These are phyloP conservation scores for Lucilia cuprina DNA, from an alignment of 1,140 invertebrate species.

Conservation along the genomic window DNA sequence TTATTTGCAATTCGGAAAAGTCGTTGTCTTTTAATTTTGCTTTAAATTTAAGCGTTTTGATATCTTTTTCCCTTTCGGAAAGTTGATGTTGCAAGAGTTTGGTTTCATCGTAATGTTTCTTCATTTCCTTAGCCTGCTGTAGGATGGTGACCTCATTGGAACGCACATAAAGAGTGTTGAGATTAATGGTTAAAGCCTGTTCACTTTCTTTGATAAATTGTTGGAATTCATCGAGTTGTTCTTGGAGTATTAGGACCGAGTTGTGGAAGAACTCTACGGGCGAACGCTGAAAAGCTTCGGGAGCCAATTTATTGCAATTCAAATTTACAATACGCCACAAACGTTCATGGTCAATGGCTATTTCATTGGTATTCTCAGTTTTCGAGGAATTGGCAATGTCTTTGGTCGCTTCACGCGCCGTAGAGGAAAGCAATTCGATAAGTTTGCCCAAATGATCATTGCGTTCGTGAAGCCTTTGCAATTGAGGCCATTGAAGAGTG, in stretches of 20 bases:
- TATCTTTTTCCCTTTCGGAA: constrained; percentile 85
- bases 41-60: constrained; percentile 82
- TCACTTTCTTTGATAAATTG: constrained; percentile 79
- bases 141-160: constrained; percentile 72
- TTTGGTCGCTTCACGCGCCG: constrained; percentile 68
- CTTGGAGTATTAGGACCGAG: constrained; percentile 64
- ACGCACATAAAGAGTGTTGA: constrained; percentile 67
- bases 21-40: constrained; percentile 92
- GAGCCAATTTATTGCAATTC: constrained; percentile 50
- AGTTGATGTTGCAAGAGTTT: constrained; percentile 83
- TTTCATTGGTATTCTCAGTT: constrained; percentile 38
- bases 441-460: constrained; percentile 68
- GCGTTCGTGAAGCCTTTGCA: constrained; percentile 66
- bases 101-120: constrained; percentile 88
- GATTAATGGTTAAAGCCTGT: constrained; percentile 70
- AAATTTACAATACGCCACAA: constrained; percentile 53
- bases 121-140: constrained; percentile 78
- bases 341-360: constrained; percentile 52
- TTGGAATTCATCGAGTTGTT: constrained; percentile 71
- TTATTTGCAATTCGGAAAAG: constrained; percentile 88
- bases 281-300: constrained; percentile 76
- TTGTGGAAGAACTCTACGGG: constrained; percentile 75
- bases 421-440: constrained; percentile 68
- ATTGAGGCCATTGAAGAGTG: constrained; percentile 69
- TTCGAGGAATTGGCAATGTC: constrained; percentile 58